Evolutionary conservation across 2,888 invertebrate genomes (phyloP), one percentile per base, ranked within the genome.

Genomic region (Amiota minor): DNA sequence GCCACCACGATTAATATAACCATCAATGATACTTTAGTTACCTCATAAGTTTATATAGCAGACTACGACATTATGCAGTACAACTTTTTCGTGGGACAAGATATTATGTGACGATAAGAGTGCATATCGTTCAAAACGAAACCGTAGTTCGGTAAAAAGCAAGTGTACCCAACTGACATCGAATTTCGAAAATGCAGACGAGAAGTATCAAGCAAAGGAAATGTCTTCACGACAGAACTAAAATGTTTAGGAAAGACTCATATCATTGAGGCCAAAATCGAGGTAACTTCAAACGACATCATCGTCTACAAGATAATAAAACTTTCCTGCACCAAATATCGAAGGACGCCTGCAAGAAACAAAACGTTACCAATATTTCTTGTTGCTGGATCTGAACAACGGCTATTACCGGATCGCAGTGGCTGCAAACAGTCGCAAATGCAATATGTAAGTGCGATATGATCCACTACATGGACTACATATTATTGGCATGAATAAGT

Each of bases 351-450:
- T n/a, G n/a, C n/a, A n/a, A 72, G 77, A 18, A 47, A 53, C 20
- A 45, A 69, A 67, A 23, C 68, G 49, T 59, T 72, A 59, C 68
- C 70, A 53, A 18, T 76, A 62, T 59, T 74, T 76, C 46, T 55
- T 74, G 46, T 59, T 67, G 18, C 49, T 67, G 16, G 77, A 75
- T 45, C 53, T 78, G 49, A 76, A n/a, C n/a, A n/a, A n/a, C n/a
- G n/a, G n/a, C n/a, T n/a, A n/a, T n/a, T n/a, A n/a, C n/a, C n/a
- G n/a, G n/a, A n/a, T n/a, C n/a, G n/a, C n/a, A n/a, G n/a, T n/a
- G n/a, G n/a, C n/a, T n/a, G n/a, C n/a, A n/a, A n/a, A n/a, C n/a
- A n/a, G n/a, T n/a, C n/a, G n/a, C n/a, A n/a, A n/a, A n/a, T n/a
- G n/a, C n/a, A n/a, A n/a, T n/a, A n/a, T n/a, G n/a, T n/a, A n/a